Evolutionary conservation across 2,888 invertebrate genomes (phyloP), one percentile per base, ranked within the genome.

Genomic region (Acrobasis suavella): DNA sequence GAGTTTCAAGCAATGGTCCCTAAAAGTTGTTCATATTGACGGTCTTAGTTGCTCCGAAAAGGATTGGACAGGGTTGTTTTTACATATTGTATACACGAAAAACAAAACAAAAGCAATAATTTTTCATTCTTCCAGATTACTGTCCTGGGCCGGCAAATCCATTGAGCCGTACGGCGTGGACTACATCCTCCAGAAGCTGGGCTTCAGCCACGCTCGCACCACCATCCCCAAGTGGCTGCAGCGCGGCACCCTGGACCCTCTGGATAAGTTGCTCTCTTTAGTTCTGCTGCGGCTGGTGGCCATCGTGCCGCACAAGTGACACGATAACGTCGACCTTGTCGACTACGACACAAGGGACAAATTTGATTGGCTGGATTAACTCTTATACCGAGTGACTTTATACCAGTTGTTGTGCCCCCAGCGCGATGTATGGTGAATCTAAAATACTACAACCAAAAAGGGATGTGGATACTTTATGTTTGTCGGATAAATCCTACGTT

Each of bases 211-310:
- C 91, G 99, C 99, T 12, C 94, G 99, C 70, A 98, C 97, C 71
- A 99, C 99, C 63, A 99, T 99, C 82, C 99, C 99, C 64, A 99
- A 99, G 91, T 99, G 99, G 98, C 95, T 99, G 93, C 99, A 99
- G 89, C 94, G 99, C 62, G 99, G 99, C 14, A 97, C 98, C 75
- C 97, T 99, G 95, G 99, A 99, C 92, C 98, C 99, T 0, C 91
- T 99, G 62, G 99, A 99, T 91, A 97, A 97, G 84, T 94, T 99
- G 64, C 93, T 98, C 65, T 96, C 98, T 12, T 93, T 97, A 14
- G 94, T 97, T 71, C 95, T 97, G 82, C 90, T 96, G 70, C 93
- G 95, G 70, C 95, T 97, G 84, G 94, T 97, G 60, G 85, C 86
- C 62, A 89, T 94, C 72, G 93, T 94, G 69, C 94, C 93, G 42